Percentiles rank a stretch among this genome's conserved stretches.
phyloP scores from a whole-genome alignment of 2,888 invertebrate species.

The Drosophila villosipedis region DNA sequence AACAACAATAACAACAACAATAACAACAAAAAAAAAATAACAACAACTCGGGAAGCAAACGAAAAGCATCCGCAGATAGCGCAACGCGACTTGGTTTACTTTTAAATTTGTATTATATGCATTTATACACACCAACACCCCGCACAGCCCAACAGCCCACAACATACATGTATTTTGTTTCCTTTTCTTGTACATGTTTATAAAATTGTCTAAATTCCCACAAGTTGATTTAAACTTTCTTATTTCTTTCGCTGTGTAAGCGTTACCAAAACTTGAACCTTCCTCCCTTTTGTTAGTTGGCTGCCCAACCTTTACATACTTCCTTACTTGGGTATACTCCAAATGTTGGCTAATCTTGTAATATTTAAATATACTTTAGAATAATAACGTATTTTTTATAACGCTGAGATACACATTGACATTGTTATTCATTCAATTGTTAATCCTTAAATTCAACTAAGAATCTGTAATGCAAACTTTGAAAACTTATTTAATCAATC shows the following conservation, averaged over 20 bases:
- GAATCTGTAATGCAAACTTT: not conserved
- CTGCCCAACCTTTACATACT: not conserved
- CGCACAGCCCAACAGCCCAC: constrained; percentile 3
- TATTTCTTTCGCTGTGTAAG: constrained; percentile 44
- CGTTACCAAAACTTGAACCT: constrained; percentile 58
- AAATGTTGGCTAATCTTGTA: not conserved
- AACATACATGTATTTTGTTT: constrained; percentile 25
- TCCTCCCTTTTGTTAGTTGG: constrained; percentile 52
- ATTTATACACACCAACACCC: constrained; percentile 40
- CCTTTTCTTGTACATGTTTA: constrained; percentile 68
- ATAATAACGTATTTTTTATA: not conserved
- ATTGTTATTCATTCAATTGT: not conserved
- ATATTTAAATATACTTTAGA: not conserved
- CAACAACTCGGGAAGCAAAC: constrained; percentile 37
- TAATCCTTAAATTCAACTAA: not conserved
- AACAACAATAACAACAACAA: constrained; percentile 14
- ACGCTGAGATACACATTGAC: not conserved
- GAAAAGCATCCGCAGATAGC: constrained; percentile 72
- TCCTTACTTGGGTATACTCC: not conserved
- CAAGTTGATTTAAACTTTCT: constrained; percentile 82
- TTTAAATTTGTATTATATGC: constrained; percentile 78
- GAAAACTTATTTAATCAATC: not conserved
- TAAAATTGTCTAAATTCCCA: constrained; percentile 82
- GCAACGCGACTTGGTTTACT: constrained; percentile 72
- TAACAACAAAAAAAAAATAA: constrained; percentile 27